Evolutionary conservation across 2,113 vertebrate genomes (phyloP).

Genomic region (Mungos mungo): DNA sequence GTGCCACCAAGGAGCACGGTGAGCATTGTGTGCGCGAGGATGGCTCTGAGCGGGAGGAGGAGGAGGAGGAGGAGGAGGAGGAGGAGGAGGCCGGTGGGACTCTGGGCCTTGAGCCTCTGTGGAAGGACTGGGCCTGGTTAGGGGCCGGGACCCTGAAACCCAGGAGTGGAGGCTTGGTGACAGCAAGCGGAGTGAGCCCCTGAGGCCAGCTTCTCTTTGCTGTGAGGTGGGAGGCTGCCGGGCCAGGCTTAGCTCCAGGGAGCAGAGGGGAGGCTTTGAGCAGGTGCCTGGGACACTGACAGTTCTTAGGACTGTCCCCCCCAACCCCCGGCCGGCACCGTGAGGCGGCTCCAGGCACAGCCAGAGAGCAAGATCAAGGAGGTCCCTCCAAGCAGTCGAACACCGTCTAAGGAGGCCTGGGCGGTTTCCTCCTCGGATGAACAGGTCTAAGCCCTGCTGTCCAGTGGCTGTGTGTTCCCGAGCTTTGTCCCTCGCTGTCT

Average conservation of each 20-base stretch:
- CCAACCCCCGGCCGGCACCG: too few relatives aligned
- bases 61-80: too few relatives aligned
- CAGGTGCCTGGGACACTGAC: background rate
- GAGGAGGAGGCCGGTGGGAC: background rate
- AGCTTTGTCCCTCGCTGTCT: background rate
- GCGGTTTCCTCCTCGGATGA: background rate
- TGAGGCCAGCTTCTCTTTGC: background rate
- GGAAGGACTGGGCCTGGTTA: background rate
- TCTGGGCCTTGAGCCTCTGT: accelerated
- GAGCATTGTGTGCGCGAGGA: background rate
- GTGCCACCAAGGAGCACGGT: background rate
- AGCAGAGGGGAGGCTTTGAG: background rate
- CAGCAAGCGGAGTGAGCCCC: background rate
- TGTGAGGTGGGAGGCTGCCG: background rate
- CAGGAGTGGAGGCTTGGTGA: background rate
- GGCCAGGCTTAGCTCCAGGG: background rate
- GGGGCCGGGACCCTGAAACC: background rate
- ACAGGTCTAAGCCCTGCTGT: background rate
- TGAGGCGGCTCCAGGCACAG: background rate
- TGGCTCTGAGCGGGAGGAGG: background rate
- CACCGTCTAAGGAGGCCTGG: background rate
- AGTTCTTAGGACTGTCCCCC: background rate
- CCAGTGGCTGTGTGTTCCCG: accelerated
- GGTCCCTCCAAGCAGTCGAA: too few relatives aligned
- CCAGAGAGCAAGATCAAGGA: background rate